Conservation (phyloP, 2,888 invertebrate species). For the Agrypnus murinus region DNA sequence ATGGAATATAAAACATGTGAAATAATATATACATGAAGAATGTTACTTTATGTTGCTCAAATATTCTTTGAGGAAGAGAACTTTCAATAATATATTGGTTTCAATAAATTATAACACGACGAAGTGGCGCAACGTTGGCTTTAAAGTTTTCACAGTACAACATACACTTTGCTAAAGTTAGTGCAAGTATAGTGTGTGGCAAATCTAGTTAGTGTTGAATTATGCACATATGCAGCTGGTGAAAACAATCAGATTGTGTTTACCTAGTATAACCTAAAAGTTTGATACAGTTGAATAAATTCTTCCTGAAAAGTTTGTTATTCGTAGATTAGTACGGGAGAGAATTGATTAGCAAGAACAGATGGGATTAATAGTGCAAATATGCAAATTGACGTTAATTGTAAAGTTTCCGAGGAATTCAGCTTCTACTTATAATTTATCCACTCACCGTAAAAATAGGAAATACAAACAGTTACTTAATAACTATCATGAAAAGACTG, state of each 20-base stretch:
- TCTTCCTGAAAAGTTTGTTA: too few species aligned
- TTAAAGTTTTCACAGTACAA: conserved; percentile 14
- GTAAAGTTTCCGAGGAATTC: too few species aligned
- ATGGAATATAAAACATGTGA: conserved; percentile 3
- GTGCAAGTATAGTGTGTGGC: neutral
- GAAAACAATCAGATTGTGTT: neutral
- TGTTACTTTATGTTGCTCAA: conserved; percentile 12
- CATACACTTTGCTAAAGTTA: neutral
- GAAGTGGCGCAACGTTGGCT: conserved; percentile 2
- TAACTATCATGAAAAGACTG: too few species aligned
- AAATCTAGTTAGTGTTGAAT: neutral
- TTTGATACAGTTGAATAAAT: too few species aligned
- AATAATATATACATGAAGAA: conserved; percentile 17
- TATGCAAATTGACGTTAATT: too few species aligned
- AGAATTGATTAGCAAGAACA: too few species aligned
- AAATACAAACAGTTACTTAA: too few species aligned
- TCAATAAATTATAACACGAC: conserved; percentile 28
- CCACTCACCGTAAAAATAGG: too few species aligned
- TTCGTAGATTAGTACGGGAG: too few species aligned
- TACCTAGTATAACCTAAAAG: neutral
- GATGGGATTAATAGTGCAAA: too few species aligned
- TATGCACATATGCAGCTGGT: neutral
- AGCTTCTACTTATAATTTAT: too few species aligned
- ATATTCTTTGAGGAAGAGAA: conserved; percentile 13
- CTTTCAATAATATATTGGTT: conserved; percentile 28